Conservation (phyloP, 53 echinoderm and acorn worm species). For the Actinopyga echinites region DNA sequence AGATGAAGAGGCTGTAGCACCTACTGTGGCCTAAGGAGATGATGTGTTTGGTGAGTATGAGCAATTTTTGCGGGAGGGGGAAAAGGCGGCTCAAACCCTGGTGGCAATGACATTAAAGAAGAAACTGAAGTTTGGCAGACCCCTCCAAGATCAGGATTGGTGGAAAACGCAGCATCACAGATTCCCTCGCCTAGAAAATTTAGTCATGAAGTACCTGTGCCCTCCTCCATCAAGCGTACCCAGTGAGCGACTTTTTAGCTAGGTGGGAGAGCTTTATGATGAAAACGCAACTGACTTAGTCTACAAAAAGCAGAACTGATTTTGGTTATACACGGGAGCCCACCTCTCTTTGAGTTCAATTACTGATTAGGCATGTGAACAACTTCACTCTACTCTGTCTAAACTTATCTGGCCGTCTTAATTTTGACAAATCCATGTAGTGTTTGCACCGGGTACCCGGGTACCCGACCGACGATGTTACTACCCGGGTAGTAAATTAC, state of each 20-base stretch:
- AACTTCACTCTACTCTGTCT: too few species aligned
- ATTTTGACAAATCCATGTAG: too few species aligned
- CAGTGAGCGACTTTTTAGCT: neutral
- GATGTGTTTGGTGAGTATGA: neutral
- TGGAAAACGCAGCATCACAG: neutral
- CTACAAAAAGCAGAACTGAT: conserved; percentile 37
- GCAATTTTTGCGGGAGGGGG: neutral
- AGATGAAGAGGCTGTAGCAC: neutral
- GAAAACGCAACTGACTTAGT: neutral
- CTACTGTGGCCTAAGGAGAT: neutral
- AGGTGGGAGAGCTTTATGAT: conserved; percentile 19
- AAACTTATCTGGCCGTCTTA: too few species aligned
- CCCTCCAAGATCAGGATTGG: neutral
- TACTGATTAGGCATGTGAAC: neutral
- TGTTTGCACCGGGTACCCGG: too few species aligned
- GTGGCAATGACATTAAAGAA: neutral
- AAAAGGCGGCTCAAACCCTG: neutral
- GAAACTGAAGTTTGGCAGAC: neutral
- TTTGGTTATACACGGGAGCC: neutral
- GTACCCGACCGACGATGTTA: too few species aligned
- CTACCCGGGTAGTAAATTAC: too few species aligned
- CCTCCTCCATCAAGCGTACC: neutral
- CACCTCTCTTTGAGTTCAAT: conserved; percentile 11
- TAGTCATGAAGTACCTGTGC: neutral
- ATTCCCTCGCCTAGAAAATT: neutral